These are phyloP conservation scores for Leptopilina clavipes DNA, from an alignment of 1,140 invertebrate species.

Conservation along the genomic window DNA sequence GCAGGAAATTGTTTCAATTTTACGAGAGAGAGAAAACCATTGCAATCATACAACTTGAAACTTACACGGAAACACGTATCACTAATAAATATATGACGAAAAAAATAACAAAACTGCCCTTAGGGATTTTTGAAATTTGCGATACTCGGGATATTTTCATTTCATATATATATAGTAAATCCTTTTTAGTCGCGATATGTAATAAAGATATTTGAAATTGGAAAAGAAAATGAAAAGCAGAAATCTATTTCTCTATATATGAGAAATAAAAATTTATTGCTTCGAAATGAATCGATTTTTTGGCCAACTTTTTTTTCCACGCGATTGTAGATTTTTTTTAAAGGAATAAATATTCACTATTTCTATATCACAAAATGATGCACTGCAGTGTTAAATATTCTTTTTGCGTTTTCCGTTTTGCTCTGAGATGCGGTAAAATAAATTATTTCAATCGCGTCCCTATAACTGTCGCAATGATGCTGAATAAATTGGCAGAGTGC, in stretches of 20 bases:
- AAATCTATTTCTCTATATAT: too few species aligned
- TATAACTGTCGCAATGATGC: slow-evolving; percentile 12
- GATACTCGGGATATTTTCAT: neutral
- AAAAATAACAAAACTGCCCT: neutral
- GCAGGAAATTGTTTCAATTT: slow-evolving; percentile 7
- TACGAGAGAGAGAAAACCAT: neutral
- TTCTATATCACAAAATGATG: neutral
- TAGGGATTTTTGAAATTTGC: neutral
- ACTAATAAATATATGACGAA: slow-evolving; percentile 5
- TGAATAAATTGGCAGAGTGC: neutral
- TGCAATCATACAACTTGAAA: neutral
- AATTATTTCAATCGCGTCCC: slow-evolving; percentile 8
- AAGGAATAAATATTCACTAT: neutral
- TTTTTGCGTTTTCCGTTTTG: neutral
- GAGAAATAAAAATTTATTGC: neutral
- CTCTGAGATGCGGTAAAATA: neutral
- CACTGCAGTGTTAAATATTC: neutral
- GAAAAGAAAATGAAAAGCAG: neutral
- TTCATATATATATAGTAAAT: neutral
- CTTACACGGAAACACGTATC: neutral
- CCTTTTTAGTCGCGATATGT: neutral
- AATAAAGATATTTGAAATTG: neutral
- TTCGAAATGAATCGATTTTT: neutral
- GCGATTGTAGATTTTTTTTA: neutral
- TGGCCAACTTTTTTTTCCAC: neutral